phyloP scores from a whole-genome alignment of 2,113 vertebrate species.

The Sitta europaea region DNA sequence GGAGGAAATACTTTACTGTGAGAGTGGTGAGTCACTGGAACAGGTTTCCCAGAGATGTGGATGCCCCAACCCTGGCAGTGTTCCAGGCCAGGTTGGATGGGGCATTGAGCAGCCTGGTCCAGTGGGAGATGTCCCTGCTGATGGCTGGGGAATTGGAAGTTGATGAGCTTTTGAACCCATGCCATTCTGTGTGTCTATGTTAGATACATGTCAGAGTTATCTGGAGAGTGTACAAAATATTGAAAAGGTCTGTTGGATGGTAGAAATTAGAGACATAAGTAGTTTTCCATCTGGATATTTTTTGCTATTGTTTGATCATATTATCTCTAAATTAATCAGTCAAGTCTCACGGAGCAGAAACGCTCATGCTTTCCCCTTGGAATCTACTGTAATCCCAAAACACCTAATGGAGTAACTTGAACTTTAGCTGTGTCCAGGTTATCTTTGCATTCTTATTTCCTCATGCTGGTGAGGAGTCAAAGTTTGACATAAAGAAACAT shows the following conservation, averaged over 20 bases:
- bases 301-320: background rate
- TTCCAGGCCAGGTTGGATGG: background rate
- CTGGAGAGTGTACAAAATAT: background rate
- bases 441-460: background rate
- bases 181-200: rapidly evolving
- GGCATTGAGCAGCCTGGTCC: background rate
- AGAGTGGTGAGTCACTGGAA: background rate
- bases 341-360: background rate
- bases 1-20: background rate
- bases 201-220: background rate
- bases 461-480: background rate
- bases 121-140: background rate
- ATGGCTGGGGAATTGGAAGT: background rate
- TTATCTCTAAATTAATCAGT: background rate
- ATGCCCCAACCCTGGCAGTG: background rate
- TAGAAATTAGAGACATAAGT: background rate
- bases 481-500: background rate
- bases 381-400: background rate
- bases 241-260: background rate
- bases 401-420: background rate
- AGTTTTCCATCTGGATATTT: background rate
- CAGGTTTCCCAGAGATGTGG: background rate
- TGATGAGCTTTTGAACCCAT: background rate
- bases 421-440: background rate
- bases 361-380: background rate